Evolutionary conservation across 1,140 invertebrate species (phyloP), one percentile per base, ranked within the genome.

Genomic region (Megathymus violae): DNA sequence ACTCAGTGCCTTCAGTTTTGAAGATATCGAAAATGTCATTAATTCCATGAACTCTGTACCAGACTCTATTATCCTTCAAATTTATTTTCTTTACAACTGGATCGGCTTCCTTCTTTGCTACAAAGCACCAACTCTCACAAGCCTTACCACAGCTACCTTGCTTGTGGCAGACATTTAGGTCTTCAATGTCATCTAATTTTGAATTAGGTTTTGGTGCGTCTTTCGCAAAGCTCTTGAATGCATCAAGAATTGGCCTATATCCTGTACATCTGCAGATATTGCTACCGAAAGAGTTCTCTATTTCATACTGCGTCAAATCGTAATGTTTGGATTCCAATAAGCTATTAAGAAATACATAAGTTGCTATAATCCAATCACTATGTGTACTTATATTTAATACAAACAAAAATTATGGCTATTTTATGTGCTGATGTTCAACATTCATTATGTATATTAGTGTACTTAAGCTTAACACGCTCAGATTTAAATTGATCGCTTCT

Each of bases 171-270:
- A 73, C 50, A 25, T 50, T 60, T 11, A 84, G 36, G 11, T 88
- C 81, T 76, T 88, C 85, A 3, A 89, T 89, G 34, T 89, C 86
- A 11, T 14, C 0, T 9, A 78, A 14, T 50, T 74, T 50, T 43
- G 47, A 11, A 7, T 63, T 52, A 9, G 76, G 74, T 19, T 80
- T 79, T 0, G 82, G 77, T 0, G 93, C 92, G 74, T 95, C 94
- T 34, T 68, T 87, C 3, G 94, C 93, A 47, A 95, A 93, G 40
- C 56, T 60, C 44, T 64, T 64, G 19, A 64, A 64, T 4, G 62
- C 62, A 10, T 64, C 62, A 13, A 64, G 62, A 10, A 63, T 63
- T 16, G 62, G 62, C 10, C 62, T 54, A 5, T 63, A 63, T 4
- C 62, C 62, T 14, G 61, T 63, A 47, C 61, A 63, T 40, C 61